Percentiles rank a stretch among this genome's conserved stretches.
phyloP scores from a whole-genome alignment of 2,888 invertebrate genomes.

The Schizaphis graminum region DNA sequence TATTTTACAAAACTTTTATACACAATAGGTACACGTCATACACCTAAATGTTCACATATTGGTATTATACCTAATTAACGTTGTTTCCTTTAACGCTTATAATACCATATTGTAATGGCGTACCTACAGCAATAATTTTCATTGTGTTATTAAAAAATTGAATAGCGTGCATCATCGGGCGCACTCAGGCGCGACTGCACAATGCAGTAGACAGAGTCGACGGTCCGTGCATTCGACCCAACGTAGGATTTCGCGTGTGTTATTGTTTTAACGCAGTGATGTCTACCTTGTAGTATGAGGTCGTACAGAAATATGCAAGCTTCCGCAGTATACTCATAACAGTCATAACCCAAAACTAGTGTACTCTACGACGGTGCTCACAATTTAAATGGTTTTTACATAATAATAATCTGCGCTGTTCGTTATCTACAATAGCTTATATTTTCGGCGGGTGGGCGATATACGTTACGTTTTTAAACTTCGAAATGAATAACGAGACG shows the following conservation, averaged over 20 bases:
- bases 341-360: no score
- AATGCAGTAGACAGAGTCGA: not conserved
- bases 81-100: not conserved
- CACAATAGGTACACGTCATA: no score
- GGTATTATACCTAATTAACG: not conserved
- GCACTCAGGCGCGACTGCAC: not conserved
- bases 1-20: no score
- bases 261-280: not conserved
- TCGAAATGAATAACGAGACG: not conserved
- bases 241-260: not conserved
- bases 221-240: not conserved
- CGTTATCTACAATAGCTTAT: not conserved
- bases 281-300: not conserved
- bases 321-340: not conserved
- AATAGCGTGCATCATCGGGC: not conserved
- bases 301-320: not conserved
- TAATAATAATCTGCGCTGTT: not conserved
- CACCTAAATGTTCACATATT: no score
- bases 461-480: not conserved
- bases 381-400: not conserved
- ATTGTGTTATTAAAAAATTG: not conserved
- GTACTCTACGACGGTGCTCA: not conserved
- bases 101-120: not conserved
- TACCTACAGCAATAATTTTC: not conserved
- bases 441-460: not conserved